Evolutionary conservation across 2,113 vertebrate genomes (phyloP).

Genomic region (Andinoacara biseriatus): DNA sequence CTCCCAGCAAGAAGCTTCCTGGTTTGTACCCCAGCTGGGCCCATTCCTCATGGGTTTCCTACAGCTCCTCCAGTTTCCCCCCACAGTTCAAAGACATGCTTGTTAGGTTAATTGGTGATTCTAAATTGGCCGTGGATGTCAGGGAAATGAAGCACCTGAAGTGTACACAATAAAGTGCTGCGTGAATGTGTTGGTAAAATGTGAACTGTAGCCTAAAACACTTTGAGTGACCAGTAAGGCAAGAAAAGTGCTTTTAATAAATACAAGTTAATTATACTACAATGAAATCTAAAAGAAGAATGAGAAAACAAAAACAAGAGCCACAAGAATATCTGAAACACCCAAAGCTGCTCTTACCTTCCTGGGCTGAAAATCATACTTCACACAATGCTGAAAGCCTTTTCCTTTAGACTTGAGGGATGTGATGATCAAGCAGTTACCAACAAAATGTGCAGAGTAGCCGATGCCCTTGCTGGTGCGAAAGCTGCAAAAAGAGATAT

Average conservation of each 20-base stretch:
- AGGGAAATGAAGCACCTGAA: background rate
- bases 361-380: slow-evolving; percentile 96
- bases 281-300: too few species aligned
- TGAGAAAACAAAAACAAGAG: too few species aligned
- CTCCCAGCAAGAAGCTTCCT: background rate
- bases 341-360: slow-evolving; percentile 83
- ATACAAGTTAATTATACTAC: too few species aligned
- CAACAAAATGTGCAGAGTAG: slow-evolving; percentile 98
- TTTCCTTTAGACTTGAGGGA: slow-evolving; percentile 98
- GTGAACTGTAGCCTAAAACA: too few species aligned
- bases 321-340: background rate
- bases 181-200: too few species aligned
- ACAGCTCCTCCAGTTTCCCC: background rate
- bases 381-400: slow-evolving; percentile 98
- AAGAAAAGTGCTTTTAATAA: background rate
- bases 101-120: background rate
- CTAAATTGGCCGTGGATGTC: background rate
- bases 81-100: slow-evolving; percentile 1
- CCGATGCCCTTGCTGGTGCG: slow-evolving; percentile 98
- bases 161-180: background rate
- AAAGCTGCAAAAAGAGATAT: slow-evolving; percentile 82
- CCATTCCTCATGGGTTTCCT: background rate
- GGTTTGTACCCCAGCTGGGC: background rate
- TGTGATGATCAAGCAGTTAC: slow-evolving; percentile 96
- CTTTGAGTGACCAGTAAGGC: background rate